Base-by-base conservation (phyloP, 2,113 vertebrate genomes). In the Indicator indicator region DNA sequence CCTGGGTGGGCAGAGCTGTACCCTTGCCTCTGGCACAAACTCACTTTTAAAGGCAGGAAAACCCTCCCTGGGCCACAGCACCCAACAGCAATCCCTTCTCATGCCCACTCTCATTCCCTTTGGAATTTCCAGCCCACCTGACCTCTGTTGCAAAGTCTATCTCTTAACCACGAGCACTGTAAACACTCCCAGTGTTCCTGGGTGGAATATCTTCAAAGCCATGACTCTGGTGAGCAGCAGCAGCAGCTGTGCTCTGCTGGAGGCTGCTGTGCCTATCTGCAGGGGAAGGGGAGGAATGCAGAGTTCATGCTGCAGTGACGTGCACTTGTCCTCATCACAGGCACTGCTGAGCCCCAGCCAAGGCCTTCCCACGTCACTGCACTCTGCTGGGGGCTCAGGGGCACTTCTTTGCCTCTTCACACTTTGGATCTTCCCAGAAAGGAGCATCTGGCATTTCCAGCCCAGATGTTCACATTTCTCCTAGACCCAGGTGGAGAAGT, bases 281-380 rank as follows among this genome's bases (percentile, higher is more conserved):
- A 93, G 85, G 70, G 96, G 97, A 97, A 97, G 94, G 6, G 26
- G 42, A 84, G 94, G 95, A 96, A 97, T 88, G 93, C 8, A 5
- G 77, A 95, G 91, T 97, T 97, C 97, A 96, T 76, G 58, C 38
- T 42, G 70, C 36, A 75, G 67, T 55, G 91, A 50, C 10, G 13
- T 56, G 69, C 90, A 58, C 38, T 87, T 94, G 82, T 89, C 94
- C 90, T 80, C 60, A 60, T 56, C 36, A 1, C 56, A 12, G 56
- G 16, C 58, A 21, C n/a, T 77, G n/a, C 55, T 50, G 82, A 90
- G 78, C 58, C 55, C 4, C 65, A 65, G 93, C 90, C 95, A 95
- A 86, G 76, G 76, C 19, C 63, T 64, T 24, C 58, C 54, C 84
- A 88, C 80, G 56, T 96, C 96, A 96, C 6, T 32, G 2, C 59